Evolutionary conservation across 2,888 invertebrate species (phyloP).

Genomic region (Smittia sp.): DNA sequence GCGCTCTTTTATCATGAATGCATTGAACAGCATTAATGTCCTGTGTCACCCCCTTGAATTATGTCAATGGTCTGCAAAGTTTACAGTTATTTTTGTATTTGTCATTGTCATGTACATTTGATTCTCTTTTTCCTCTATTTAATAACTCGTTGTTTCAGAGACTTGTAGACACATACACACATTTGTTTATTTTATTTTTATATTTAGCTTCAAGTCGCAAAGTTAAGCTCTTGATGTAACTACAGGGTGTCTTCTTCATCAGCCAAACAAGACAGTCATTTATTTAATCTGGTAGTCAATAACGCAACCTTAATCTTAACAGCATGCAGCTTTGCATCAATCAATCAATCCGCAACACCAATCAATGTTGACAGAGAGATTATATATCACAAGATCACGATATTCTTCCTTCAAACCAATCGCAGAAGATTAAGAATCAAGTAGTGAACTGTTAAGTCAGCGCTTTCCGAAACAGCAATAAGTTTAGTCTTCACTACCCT

Average conservation of each 20-base stretch:
- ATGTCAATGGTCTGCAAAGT: constrained; percentile 4
- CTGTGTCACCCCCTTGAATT: not conserved
- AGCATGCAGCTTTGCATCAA: constrained; percentile 25
- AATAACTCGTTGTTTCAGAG: constrained; percentile 2
- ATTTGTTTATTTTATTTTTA: not conserved
- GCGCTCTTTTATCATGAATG: constrained; percentile 13
- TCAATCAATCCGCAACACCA: not conserved
- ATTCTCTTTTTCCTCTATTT: not conserved
- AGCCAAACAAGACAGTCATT: not conserved
- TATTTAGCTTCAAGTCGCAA: constrained; percentile 2
- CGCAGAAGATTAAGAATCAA: not conserved
- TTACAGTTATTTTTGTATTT: not conserved
- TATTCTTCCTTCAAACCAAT: not conserved
- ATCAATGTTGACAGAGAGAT: constrained; percentile 6
- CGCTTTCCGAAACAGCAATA: not conserved
- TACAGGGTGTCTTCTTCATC: not conserved
- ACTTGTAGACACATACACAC: not conserved
- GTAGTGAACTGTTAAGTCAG: not conserved
- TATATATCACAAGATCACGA: constrained; percentile 7
- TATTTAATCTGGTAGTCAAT: not conserved
- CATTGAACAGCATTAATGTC: constrained; percentile 8
- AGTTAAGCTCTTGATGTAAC: not conserved
- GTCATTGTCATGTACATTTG: constrained; percentile 24
- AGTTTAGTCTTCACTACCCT: constrained; percentile 23
- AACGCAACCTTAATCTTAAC: constrained; percentile 4